Conservation (phyloP, 2,113 vertebrate genomes). For the Sigmodon hispidus region DNA sequence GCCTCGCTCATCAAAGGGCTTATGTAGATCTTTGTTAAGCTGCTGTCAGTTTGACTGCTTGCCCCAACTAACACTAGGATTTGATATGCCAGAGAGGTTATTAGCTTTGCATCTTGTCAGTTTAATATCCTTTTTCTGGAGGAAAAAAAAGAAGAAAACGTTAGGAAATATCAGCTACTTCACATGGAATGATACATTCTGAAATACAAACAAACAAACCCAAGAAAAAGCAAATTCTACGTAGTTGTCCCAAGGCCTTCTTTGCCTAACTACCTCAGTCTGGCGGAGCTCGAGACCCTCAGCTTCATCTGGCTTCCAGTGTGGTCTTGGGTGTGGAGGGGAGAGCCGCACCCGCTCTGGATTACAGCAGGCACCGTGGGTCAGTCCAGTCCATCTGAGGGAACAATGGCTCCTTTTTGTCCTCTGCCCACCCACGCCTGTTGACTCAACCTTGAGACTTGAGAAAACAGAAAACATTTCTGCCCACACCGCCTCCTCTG, state of each 20-base stretch:
- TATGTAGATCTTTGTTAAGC: constrained; percentile 49
- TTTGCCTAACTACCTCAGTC: background rate
- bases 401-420: constrained; percentile 75
- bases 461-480: constrained; percentile 79
- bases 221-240: background rate
- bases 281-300: background rate
- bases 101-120: constrained; percentile 32
- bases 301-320: background rate
- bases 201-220: background rate
- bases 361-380: constrained; percentile 10
- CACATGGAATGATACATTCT: background rate
- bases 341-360: background rate
- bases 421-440: constrained; percentile 67
- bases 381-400: constrained; percentile 40
- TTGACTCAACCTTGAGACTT: constrained; percentile 79
- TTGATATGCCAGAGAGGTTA: constrained; percentile 22
- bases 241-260: background rate
- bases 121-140: constrained; percentile 1
- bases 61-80: constrained; percentile 56
- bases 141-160: background rate
- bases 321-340: background rate
- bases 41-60: constrained; percentile 46
- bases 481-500: constrained; percentile 59
- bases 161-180: constrained; percentile 1
- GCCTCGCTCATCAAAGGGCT: background rate